Conservation (phyloP, 2,888 invertebrate species). For the Polyommatus icarus region DNA sequence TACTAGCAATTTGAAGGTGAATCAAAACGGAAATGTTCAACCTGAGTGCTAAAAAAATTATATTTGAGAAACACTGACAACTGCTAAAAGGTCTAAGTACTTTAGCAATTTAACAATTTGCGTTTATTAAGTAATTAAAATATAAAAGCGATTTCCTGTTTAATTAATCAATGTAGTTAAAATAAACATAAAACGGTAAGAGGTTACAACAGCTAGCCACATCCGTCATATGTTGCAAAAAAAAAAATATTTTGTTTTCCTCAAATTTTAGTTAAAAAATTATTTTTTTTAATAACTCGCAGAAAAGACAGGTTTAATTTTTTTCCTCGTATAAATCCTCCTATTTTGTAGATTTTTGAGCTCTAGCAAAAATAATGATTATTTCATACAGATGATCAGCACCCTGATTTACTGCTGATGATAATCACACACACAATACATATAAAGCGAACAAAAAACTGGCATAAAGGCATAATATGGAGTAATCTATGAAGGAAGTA, state of each 20-base stretch:
- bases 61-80: neutral
- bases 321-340: too few species aligned
- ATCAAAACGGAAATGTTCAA: constrained; percentile 22
- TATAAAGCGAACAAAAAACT: constrained; percentile 21
- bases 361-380: too few species aligned
- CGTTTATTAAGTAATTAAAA: constrained; percentile 22
- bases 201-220: neutral
- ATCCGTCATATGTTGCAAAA: neutral
- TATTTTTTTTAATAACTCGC: neutral
- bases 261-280: neutral
- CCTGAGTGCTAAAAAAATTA: constrained; percentile 16
- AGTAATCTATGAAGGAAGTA: constrained; percentile 24
- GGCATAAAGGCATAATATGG: constrained; percentile 3
- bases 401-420: neutral
- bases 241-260: neutral
- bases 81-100: constrained; percentile 5
- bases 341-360: too few species aligned
- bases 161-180: constrained; percentile 14
- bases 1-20: constrained; percentile 12
- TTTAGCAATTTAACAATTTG: neutral
- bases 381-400: neutral
- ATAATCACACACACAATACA: neutral
- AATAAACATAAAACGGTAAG: constrained; percentile 16
- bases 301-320: neutral
- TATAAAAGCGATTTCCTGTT: constrained; percentile 2